Evolutionary conservation across 37 sponge, comb jelly and placozoan species (phyloP), one percentile per base, ranked within the genome.

Genomic region (Tethya wilhelma): DNA sequence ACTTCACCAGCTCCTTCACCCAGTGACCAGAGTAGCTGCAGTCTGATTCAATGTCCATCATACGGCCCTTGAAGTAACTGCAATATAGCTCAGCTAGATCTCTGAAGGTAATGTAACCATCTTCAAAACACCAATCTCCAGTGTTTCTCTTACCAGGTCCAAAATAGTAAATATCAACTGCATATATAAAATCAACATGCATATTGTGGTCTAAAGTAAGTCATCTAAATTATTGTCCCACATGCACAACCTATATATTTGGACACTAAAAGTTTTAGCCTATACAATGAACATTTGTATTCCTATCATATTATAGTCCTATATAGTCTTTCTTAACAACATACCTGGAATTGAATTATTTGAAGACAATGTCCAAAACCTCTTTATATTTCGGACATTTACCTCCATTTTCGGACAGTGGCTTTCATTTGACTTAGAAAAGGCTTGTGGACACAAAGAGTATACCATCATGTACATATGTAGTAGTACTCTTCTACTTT

Each of bases 41-140:
- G 73, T 91, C 91, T 68, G 65, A 63, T 40, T 86, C 74, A 29
- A 91, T 1, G 38, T 79, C 74, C 56, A 91, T 67, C 19, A 82
- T 39, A 32, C 73, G 63, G 11, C 87, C 91, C 28, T 67, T 58
- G 62, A 76, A 78, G 67, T 67, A 41, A 11, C 23, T 64, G 58
- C 71, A 43, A 70, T 91, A 91, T 41, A 91, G 83, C 3, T 64
- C 41, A 72, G 69, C n/a, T 23, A 91, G 55, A 31, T 91, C 91
- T 12, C 75, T 71, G 46, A 91, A 78, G 37, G 74, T 68, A 42
- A 92, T 74, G 57, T 64, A 69, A 38, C 85, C 85, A 70, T 87
- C 93, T 55, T 77, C 64, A 68, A 93, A 93, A 60, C 94, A 89
- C 94, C 94, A 93, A 83, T 89, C 86, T 31, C 94, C 94, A 14